A percentile compares a stretch with the other conserved stretches of the same genome.
These are phyloP conservation scores for Rhyzopertha dominica DNA, from an alignment of 1,140 invertebrate species.

Conservation along the genomic window DNA sequence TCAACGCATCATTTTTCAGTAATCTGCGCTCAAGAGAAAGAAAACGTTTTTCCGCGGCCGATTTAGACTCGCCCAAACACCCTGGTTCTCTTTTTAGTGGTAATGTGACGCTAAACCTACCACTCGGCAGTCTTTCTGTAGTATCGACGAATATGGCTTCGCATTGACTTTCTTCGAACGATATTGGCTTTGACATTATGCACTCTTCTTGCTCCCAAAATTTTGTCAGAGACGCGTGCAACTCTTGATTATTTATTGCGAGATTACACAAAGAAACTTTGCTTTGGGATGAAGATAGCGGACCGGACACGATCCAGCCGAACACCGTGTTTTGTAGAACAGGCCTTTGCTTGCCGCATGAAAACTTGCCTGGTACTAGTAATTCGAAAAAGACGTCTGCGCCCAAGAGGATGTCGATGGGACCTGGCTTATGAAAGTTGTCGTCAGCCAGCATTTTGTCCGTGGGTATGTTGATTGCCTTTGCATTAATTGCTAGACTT, in stretches of 20 bases:
- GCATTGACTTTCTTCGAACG: constrained; percentile 17
- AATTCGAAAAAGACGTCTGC: constrained; percentile 15
- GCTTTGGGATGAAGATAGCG: no score
- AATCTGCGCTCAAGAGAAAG: constrained; percentile 36
- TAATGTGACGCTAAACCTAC: constrained; percentile 21
- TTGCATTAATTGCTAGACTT: no score
- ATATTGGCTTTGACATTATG: constrained; percentile 9
- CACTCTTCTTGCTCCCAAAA: constrained; percentile 33
- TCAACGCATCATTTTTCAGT: constrained; percentile 22
- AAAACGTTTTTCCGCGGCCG: constrained; percentile 31
- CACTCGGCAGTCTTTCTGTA: constrained; percentile 6
- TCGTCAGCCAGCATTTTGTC: no score
- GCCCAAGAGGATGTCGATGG: constrained; percentile 14
- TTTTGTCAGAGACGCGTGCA: no score
- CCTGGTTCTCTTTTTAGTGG: constrained; percentile 19
- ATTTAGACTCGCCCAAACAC: constrained; percentile 33
- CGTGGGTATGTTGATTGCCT: no score
- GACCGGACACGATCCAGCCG: constrained; percentile 21
- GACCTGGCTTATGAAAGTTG: not conserved
- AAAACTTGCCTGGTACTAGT: constrained; percentile 4
- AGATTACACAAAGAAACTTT: no score
- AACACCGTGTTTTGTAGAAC: constrained; percentile 16
- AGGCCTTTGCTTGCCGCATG: not conserved
- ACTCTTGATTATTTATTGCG: no score
- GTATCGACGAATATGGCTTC: constrained; percentile 18